Percentiles rank a stretch among this genome's conserved stretches.
Evolutionary conservation across 2,888 invertebrate genomes (phyloP).

Genomic region (Germaria angustata): DNA sequence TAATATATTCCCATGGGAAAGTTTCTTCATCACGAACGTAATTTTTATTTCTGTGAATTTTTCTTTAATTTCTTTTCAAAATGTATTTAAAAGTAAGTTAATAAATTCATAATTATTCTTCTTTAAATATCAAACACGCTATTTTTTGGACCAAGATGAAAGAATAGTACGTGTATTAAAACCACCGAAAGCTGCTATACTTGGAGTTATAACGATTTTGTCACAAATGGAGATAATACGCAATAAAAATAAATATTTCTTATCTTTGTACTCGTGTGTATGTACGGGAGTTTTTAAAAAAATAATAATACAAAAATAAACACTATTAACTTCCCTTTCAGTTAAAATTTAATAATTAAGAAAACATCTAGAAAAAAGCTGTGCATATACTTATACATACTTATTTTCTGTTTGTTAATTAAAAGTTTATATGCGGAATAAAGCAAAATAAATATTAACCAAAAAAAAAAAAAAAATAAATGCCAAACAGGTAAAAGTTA

Average conservation of each 20-base stretch:
- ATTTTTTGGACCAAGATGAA: neutral
- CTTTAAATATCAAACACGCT: conserved; percentile 25
- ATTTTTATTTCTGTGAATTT: neutral
- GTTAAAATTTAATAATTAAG: conserved; percentile 20
- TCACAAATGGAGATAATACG: neutral
- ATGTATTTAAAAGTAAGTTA: neutral
- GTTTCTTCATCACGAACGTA: neutral
- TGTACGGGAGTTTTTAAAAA: no score
- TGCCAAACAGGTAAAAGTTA: conserved; percentile 61
- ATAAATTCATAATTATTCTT: conserved; percentile 8
- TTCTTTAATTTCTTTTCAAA: neutral
- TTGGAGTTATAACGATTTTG: conserved; percentile 1
- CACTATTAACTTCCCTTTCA: conserved; percentile 48
- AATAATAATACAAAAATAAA: no score
- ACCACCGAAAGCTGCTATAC: neutral
- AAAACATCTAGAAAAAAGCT: conserved; percentile 23
- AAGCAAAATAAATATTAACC: conserved; percentile 16
- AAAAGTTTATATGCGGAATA: conserved; percentile 44
- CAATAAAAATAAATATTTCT: neutral
- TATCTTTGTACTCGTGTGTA: no score
- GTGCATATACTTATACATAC: neutral
- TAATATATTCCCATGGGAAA: neutral
- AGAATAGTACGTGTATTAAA: neutral
- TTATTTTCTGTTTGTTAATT: conserved; percentile 16
- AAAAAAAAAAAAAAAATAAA: no score